phyloP scores from a whole-genome alignment of 1,140 invertebrate genomes.

The Aphelenchoides avenae region DNA sequence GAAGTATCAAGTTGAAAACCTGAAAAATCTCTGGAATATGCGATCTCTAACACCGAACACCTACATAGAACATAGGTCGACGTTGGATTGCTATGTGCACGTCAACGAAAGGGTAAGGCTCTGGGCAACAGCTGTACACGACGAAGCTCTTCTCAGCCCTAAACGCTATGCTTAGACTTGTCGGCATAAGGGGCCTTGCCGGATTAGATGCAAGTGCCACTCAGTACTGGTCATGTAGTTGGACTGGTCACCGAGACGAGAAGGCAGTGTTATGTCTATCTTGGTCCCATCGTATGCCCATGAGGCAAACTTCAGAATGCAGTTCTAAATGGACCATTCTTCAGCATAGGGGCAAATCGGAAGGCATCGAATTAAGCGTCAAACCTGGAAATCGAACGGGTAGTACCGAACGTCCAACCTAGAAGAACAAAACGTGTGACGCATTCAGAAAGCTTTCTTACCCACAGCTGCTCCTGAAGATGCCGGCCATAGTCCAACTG shows the following conservation, averaged over 20 bases:
- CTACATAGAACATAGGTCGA: slow-evolving; percentile 79
- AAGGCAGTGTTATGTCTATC: slow-evolving; percentile 64
- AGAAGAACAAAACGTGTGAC: background rate
- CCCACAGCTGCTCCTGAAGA: slow-evolving; percentile 63
- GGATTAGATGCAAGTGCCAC: slow-evolving; percentile 57
- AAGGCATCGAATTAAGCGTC: slow-evolving; percentile 3
- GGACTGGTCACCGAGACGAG: slow-evolving; percentile 57
- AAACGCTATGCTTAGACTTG: slow-evolving; percentile 61
- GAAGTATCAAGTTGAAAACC: slow-evolving; percentile 51
- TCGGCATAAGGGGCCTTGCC: slow-evolving; percentile 20
- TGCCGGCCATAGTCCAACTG: slow-evolving; percentile 63
- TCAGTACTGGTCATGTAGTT: slow-evolving; percentile 62
- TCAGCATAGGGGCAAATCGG: slow-evolving; percentile 27
- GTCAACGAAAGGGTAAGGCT: slow-evolving; percentile 68
- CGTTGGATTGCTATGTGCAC: slow-evolving; percentile 68
- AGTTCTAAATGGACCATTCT: slow-evolving; percentile 57
- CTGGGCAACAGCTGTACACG: slow-evolving; percentile 70
- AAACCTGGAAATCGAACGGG: slow-evolving; percentile 61
- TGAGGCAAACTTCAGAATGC: slow-evolving; percentile 72
- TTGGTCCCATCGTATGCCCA: slow-evolving; percentile 94
- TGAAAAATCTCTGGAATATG: background rate
- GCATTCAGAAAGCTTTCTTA: slow-evolving; percentile 10
- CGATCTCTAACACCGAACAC: background rate
- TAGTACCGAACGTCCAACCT: slow-evolving; percentile 63
- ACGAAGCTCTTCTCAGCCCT: slow-evolving; percentile 63